Evolutionary conservation across 2,797 vertebrate genomes (phyloP).

Genomic region (Enoplosus armatus): DNA sequence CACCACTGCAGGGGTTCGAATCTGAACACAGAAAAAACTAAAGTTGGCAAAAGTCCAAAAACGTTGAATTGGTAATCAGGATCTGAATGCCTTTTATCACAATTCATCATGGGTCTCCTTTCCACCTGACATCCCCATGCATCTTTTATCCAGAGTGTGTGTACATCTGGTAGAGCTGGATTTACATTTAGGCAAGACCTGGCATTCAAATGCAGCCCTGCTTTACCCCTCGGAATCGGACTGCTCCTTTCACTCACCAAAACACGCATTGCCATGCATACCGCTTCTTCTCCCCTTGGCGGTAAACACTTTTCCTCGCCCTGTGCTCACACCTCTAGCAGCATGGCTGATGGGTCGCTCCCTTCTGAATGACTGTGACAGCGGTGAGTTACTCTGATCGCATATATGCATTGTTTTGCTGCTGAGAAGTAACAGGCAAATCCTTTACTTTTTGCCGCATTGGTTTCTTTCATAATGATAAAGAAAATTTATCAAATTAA

Average conservation of each 20-base stretch:
- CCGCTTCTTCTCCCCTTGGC: conserved; percentile 15
- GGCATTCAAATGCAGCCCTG: conserved; percentile 40
- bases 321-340: background rate
- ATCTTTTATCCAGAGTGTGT: conserved; percentile 11
- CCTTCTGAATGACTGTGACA: background rate
- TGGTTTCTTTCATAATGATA: background rate
- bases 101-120: background rate
- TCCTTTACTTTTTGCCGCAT: background rate
- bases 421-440: background rate
- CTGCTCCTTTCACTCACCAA: conserved; percentile 8
- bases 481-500: too few relatives aligned
- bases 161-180: conserved; percentile 33
- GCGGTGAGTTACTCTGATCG: background rate
- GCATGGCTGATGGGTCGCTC: background rate
- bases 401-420: background rate
- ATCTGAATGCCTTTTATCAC: background rate
- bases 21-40: background rate
- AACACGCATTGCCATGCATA: conserved; percentile 20
- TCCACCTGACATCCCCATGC: conserved; percentile 10
- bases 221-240: background rate
- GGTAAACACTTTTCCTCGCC: conserved; percentile 11
- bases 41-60: background rate
- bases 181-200: conserved; percentile 31
- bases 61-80: background rate
- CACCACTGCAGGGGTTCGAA: background rate